Evolutionary conservation across 2,113 vertebrate genomes (phyloP), one percentile per base, ranked within the genome.

Genomic region (Hirundichthys speculiger): DNA sequence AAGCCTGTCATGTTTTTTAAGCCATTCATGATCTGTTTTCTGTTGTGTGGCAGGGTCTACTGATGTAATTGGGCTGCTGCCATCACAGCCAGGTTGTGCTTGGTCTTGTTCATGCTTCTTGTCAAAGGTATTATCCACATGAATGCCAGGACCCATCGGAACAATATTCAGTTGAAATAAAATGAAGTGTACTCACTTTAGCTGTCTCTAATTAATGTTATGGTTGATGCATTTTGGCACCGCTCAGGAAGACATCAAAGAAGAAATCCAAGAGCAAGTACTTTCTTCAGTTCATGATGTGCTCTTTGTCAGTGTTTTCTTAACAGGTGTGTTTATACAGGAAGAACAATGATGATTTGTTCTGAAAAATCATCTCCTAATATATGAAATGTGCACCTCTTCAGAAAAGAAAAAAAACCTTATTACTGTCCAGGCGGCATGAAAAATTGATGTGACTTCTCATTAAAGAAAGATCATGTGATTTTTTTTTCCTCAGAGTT

Each of bases 301-400:
- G 41, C 19, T 22, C 6, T 18, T 7, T 64, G 21, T 48, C 49
- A 11, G n/a, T 8, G 13, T 25, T 52, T 52, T 52, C 50, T 34
- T 25, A 48, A 18, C 43, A 62, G 45, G 30, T 27, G 63, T 1
- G 21, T 65, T 53, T 39, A 53, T 47, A 11, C 25, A 46, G 62
- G 54, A 64, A 54, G 30, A 38, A 47, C 52, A 48, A n/a, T 48
- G 27, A 66, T 57, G 40, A 47, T 77, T 63, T 65, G 41, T n/a
- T n/a, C n/a, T n/a, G n/a, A n/a, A n/a, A n/a, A n/a, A n/a, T n/a
- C n/a, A n/a, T n/a, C n/a, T n/a, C n/a, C n/a, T n/a, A n/a, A 71
- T 50, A 51, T 1, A 20, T 2, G 51, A 52, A 56, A 69, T 61
- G 40, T 53, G 34, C 22, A 47, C 41, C 45, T 14, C 30, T 34